Percentiles rank a stretch among this genome's conserved stretches.
Evolutionary conservation across 2,113 vertebrate genomes (phyloP).

Genomic region (Chelonoidis abingdonii): DNA sequence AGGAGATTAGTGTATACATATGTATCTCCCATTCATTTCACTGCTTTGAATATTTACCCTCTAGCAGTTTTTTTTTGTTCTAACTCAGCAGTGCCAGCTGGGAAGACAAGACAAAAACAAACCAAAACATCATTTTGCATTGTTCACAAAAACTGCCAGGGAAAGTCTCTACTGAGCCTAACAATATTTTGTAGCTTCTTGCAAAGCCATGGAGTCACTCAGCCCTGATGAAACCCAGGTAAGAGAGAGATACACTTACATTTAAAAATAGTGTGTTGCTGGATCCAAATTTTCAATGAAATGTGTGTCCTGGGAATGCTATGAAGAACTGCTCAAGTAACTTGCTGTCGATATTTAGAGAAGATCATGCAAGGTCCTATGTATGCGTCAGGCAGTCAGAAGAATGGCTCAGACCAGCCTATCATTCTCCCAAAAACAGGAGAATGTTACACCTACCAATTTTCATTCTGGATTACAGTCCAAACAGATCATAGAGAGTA

Average conservation of each 20-base stretch:
- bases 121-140: background rate
- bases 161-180: background rate
- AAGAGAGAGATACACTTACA: background rate
- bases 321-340: background rate
- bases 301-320: background rate
- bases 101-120: background rate
- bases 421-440: background rate
- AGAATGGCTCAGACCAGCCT: background rate
- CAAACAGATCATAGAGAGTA: background rate
- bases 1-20: background rate
- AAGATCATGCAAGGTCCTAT: background rate
- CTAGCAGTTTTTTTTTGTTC: background rate
- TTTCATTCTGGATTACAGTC: slow-evolving; percentile 17
- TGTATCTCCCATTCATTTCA: background rate
- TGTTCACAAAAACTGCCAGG: background rate
- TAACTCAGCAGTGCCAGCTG: slow-evolving; percentile 3
- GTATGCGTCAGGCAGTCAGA: background rate
- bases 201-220: background rate
- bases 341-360: background rate
- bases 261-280: background rate
- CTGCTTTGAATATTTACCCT: slow-evolving; percentile 5
- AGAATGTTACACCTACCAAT: background rate
- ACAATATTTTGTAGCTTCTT: background rate
- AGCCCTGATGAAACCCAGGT: background rate
- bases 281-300: background rate